phyloP scores from a whole-genome alignment of 2,113 vertebrate species.

The Halichoerus grypus region DNA sequence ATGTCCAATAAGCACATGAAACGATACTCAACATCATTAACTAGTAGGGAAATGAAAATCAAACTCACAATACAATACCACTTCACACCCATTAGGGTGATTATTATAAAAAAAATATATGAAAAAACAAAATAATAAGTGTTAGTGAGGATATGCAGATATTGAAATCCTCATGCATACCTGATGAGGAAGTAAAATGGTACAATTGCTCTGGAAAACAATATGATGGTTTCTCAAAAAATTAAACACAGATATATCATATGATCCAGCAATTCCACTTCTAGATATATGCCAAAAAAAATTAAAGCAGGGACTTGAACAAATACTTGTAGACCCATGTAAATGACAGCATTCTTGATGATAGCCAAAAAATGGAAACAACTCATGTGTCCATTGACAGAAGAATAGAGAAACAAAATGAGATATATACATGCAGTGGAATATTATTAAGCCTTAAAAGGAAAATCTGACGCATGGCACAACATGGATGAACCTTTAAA shows the following conservation, averaged over 20 bases:
- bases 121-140: background rate
- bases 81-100: background rate
- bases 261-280: background rate
- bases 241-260: background rate
- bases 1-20: background rate
- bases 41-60: background rate
- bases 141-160: background rate
- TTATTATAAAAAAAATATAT: background rate
- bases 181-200: background rate
- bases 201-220: background rate
- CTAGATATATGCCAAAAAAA: background rate
- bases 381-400: background rate
- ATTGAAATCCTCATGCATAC: background rate
- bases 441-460: background rate
- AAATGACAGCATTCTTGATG: background rate
- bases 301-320: background rate
- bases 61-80: background rate
- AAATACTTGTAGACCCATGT: background rate
- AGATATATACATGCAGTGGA: background rate
- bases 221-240: background rate
- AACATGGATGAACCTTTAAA: background rate
- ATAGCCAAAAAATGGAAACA: background rate
- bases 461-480: background rate
- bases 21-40: background rate
- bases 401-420: background rate